Evolutionary conservation across 2,888 invertebrate genomes (phyloP).

Genomic region (Pammene fasciana): DNA sequence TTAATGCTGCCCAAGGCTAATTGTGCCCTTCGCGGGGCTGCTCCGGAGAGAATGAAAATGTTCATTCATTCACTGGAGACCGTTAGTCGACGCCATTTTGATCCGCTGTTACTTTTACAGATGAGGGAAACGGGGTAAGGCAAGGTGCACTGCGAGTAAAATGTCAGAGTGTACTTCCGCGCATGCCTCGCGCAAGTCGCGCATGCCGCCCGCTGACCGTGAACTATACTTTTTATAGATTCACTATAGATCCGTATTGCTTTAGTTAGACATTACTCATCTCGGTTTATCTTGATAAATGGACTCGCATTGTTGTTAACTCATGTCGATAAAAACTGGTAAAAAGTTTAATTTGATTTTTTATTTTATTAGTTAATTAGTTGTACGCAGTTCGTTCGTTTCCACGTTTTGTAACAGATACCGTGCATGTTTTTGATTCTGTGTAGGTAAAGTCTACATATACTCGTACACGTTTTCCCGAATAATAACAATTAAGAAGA

Average conservation of each 20-base stretch:
- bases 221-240: conserved; percentile 76
- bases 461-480: neutral
- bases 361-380: conserved; percentile 45
- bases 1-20: conserved; percentile 57
- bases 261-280: conserved; percentile 60
- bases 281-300: conserved; percentile 57
- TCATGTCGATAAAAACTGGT: conserved; percentile 41
- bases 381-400: conserved; percentile 23
- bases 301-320: conserved; percentile 45
- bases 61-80: conserved; percentile 64
- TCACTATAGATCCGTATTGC: conserved; percentile 70
- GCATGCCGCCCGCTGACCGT: conserved; percentile 60
- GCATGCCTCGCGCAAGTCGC: conserved; percentile 56
- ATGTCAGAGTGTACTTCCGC: conserved; percentile 74
- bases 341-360: conserved; percentile 49
- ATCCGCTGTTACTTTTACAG: conserved; percentile 54
- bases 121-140: conserved; percentile 54
- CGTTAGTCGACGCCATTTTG: conserved; percentile 66
- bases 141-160: conserved; percentile 66
- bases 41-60: conserved; percentile 51
- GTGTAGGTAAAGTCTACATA: too few species aligned
- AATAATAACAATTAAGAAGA: too few species aligned
- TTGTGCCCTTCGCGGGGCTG: conserved; percentile 52
- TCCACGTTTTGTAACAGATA: conserved; percentile 33
- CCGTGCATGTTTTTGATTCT: conserved; percentile 27